Percentiles rank a stretch among this genome's conserved stretches.
phyloP scores from a whole-genome alignment of 2,113 vertebrate species.

The Saguinus midas region DNA sequence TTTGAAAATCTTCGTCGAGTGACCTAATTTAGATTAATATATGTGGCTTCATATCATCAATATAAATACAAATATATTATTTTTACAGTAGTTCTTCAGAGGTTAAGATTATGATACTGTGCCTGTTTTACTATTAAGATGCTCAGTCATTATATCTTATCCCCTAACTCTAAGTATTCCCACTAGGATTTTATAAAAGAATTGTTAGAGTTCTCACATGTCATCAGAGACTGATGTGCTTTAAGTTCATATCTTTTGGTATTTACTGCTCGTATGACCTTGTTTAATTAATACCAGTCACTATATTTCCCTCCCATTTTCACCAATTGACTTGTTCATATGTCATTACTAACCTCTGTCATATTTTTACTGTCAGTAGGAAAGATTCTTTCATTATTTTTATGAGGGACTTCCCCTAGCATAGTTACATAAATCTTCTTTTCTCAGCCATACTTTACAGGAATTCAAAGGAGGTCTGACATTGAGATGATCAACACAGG shows the following conservation, averaged over 20 bases:
- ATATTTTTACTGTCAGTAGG: neutral
- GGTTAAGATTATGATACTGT: neutral
- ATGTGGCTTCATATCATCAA: neutral
- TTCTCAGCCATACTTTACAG: neutral
- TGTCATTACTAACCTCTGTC: neutral
- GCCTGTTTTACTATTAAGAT: neutral
- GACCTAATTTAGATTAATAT: neutral
- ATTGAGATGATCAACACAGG: neutral
- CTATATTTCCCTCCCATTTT: neutral
- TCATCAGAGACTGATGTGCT: neutral
- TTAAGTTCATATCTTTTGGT: neutral
- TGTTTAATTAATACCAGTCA: neutral
- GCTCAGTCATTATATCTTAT: neutral
- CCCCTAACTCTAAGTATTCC: neutral
- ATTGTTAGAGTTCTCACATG: neutral
- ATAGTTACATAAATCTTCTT: neutral
- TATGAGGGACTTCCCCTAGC: neutral
- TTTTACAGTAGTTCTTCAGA: neutral
- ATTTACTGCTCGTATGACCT: neutral
- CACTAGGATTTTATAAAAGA: neutral
- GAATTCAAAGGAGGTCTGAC: neutral
- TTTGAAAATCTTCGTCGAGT: constrained; percentile 6
- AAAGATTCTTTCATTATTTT: neutral
- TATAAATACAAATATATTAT: neutral
- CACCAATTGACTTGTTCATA: neutral